Evolutionary conservation across 1,140 invertebrate species (phyloP).

Genomic region (Calephelis nemesis): DNA sequence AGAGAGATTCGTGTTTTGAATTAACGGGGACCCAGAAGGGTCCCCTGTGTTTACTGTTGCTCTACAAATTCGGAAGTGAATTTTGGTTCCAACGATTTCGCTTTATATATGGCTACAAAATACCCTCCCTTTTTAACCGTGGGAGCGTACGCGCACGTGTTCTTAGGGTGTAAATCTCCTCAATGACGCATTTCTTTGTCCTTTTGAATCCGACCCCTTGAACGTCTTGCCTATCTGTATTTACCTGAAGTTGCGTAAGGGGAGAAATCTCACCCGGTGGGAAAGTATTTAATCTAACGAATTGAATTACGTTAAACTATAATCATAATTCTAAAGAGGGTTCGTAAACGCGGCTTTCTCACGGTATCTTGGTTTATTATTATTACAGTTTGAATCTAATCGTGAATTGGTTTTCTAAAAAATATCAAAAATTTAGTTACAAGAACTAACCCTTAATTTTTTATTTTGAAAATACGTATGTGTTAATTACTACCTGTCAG

Average conservation of each 20-base stretch:
- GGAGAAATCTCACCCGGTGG: conserved; percentile 68
- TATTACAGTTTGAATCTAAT: conserved; percentile 40
- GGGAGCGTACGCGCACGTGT: conserved; percentile 69
- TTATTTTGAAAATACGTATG: no score
- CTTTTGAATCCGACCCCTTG: conserved; percentile 66
- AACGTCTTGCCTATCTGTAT: conserved; percentile 69
- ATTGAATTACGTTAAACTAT: conserved; percentile 61
- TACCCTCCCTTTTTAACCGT: conserved; percentile 56
- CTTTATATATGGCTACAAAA: conserved; percentile 61
- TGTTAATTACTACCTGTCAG: no score
- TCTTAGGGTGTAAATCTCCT: conserved; percentile 66
- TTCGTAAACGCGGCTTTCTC: conserved; percentile 57
- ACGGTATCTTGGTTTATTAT: conserved; percentile 45
- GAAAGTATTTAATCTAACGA: conserved; percentile 65
- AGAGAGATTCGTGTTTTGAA: conserved; percentile 36
- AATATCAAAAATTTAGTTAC: no score
- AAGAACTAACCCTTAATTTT: no score
- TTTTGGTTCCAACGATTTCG: conserved; percentile 33
- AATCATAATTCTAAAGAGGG: conserved; percentile 57
- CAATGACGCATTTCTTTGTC: conserved; percentile 67
- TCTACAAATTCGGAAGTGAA: conserved; percentile 56
- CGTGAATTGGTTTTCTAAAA: no score
- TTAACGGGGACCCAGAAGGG: conserved; percentile 46
- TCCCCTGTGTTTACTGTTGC: conserved; percentile 58
- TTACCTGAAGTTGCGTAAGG: conserved; percentile 64